phyloP scores from a whole-genome alignment of 1,140 invertebrate species.

The Branchinecta lynchi region DNA sequence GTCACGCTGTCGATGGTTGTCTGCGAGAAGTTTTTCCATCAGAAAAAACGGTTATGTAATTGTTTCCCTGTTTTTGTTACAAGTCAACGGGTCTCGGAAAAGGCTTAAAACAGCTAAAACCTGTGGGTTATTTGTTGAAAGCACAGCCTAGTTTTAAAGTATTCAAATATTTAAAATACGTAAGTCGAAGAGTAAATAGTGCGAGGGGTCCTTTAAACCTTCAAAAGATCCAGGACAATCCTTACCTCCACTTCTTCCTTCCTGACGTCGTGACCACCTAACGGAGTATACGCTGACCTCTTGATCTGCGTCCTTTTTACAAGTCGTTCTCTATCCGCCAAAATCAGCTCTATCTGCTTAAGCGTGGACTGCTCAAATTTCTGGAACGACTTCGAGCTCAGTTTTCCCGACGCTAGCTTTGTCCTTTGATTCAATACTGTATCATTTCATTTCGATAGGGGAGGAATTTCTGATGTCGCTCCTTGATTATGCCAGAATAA shows the following conservation, averaged over 20 bases:
- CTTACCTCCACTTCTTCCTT: slow-evolving; percentile 24
- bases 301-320: slow-evolving; percentile 63
- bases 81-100: no score
- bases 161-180: no score
- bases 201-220: no score
- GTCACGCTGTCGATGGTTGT: no score
- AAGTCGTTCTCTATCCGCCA: slow-evolving; percentile 57
- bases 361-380: slow-evolving; percentile 56
- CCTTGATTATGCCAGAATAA: slow-evolving; percentile 43
- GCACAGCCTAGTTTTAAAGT: no score
- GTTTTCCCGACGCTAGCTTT: slow-evolving; percentile 49
- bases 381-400: slow-evolving; percentile 42
- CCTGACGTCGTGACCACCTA: slow-evolving; percentile 37
- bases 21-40: no score
- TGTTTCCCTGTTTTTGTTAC: no score
- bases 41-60: no score
- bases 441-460: slow-evolving; percentile 59
- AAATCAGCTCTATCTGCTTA: slow-evolving; percentile 69
- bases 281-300: slow-evolving; percentile 51
- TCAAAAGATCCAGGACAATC: slow-evolving; percentile 14
- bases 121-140: no score
- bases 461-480: slow-evolving; percentile 45
- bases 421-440: slow-evolving; percentile 86
- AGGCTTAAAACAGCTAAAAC: no score
- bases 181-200: no score